Evolutionary conservation across 2,113 vertebrate genomes (phyloP).

Genomic region (human (Homo sapiens)): GRCh38 chr7:28861001-28861500

Average conservation of each 20-base stretch:
- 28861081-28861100: background rate
- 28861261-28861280: background rate
- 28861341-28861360: background rate
- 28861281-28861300: background rate
- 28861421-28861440: background rate
- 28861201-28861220: background rate
- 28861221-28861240: background rate
- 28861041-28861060: background rate
- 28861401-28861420: background rate
- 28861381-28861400: background rate
- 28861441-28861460: background rate
- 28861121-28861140: background rate
- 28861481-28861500: background rate
- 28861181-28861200: background rate
- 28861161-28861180: background rate
- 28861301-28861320: background rate
- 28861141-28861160: background rate
- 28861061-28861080: background rate
- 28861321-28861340: background rate
- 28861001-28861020: background rate
- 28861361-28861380: background rate
- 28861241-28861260: background rate
- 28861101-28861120: background rate
- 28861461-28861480: background rate
- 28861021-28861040: background rate